A percentile compares a stretch with the other conserved stretches of the same genome.
phyloP scores from a whole-genome alignment of 2,888 invertebrate genomes.

The Apoda limacodes region DNA sequence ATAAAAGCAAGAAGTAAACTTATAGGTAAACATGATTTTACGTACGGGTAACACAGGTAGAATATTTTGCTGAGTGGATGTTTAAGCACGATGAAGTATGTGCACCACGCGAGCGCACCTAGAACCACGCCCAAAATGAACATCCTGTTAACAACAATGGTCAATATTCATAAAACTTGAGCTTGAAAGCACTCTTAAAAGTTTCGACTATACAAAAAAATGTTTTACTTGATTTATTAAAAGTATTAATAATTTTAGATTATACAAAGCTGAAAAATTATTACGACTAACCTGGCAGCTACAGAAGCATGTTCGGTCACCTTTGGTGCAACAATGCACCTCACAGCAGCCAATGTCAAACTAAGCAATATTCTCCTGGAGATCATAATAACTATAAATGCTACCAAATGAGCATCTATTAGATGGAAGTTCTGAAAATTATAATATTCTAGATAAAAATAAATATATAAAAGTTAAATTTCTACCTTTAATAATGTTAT shows the following conservation, averaged over 20 bases:
- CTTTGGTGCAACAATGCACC: constrained; percentile 54
- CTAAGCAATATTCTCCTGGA: constrained; percentile 83
- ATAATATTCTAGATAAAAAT: too few relatives aligned
- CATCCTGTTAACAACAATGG: constrained; percentile 68
- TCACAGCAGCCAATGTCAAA: constrained; percentile 61
- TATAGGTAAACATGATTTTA: too few relatives aligned
- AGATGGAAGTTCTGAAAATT: constrained; percentile 93
- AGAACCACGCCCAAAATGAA: constrained; percentile 72
- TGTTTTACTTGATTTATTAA: constrained; percentile 1
- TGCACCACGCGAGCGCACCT: constrained; percentile 74
- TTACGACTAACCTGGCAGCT: constrained; percentile 42
- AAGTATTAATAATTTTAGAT: constrained; percentile 20
- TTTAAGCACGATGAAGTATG: constrained; percentile 78
- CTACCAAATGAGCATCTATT: constrained; percentile 89
- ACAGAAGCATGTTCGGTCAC: constrained; percentile 42
- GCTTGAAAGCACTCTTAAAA: too few relatives aligned
- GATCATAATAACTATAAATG: constrained; percentile 85
- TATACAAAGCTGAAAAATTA: too few relatives aligned
- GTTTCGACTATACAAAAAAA: too few relatives aligned
- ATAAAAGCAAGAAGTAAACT: too few relatives aligned
- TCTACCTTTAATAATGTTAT: too few relatives aligned
- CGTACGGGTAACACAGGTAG: constrained; percentile 92
- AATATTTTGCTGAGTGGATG: constrained; percentile 84
- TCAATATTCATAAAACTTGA: too few relatives aligned
- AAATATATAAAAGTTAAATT: constrained; percentile 3